phyloP scores from a whole-genome alignment of 2,888 invertebrate genomes.

The Copidosoma aretas region DNA sequence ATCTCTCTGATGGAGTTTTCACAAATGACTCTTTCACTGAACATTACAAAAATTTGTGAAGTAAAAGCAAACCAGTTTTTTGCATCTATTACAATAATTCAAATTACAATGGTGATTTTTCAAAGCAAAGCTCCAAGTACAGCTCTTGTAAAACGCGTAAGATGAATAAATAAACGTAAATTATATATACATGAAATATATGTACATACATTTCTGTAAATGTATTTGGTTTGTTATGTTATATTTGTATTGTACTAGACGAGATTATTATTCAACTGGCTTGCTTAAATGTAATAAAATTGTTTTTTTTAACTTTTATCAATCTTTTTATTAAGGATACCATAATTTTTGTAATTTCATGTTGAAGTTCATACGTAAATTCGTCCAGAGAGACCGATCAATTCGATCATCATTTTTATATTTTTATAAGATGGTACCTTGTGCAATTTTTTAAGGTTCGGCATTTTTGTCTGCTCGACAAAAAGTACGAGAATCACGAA shows the following conservation, averaged over 20 bases:
- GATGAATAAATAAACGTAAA: slow-evolving; percentile 15
- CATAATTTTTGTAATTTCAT: slow-evolving; percentile 8
- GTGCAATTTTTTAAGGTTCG: neutral
- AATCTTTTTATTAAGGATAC: slow-evolving; percentile 17
- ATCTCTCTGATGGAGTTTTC: neutral
- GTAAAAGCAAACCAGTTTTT: slow-evolving; percentile 5
- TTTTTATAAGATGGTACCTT: slow-evolving; percentile 25
- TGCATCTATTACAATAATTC: slow-evolving; percentile 6
- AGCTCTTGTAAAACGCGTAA: slow-evolving; percentile 14
- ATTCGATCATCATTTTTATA: slow-evolving; percentile 28
- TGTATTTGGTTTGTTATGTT: slow-evolving; percentile 26
- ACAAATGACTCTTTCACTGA: neutral
- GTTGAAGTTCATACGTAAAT: neutral
- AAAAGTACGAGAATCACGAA: slow-evolving; percentile 8
- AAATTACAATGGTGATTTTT: slow-evolving; percentile 28
- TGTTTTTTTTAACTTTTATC: slow-evolving; percentile 31
- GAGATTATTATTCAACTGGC: slow-evolving; percentile 25
- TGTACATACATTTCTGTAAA: slow-evolving; percentile 26
- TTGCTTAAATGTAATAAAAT: slow-evolving; percentile 31
- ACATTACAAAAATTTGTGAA: slow-evolving; percentile 18
- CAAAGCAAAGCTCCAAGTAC: slow-evolving; percentile 22
- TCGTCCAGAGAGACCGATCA: neutral
- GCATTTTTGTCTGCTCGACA: neutral
- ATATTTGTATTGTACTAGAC: slow-evolving; percentile 23
- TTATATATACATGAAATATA: slow-evolving; percentile 24